These are phyloP conservation scores for Danio rerio DNA, from an alignment of 2,113 vertebrate species.

Conservation along the genomic window GRCz12tu NC_133177.1:2974501-2975000, in stretches of 20 bases:
- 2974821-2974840: too few species aligned
- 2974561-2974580: slow-evolving; percentile 99
- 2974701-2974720: too few species aligned
- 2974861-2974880: neutral
- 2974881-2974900: neutral
- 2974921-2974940: slow-evolving; percentile 14
- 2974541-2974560: slow-evolving; percentile 97
- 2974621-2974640: neutral
- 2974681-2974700: too few species aligned
- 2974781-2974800: too few species aligned
- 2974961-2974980: slow-evolving; percentile 6
- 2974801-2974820: too few species aligned
- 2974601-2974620: slow-evolving; percentile 97
- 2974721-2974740: too few species aligned
- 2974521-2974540: slow-evolving; percentile 94
- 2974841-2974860: neutral
- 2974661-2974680: too few species aligned
- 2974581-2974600: slow-evolving; percentile 97
- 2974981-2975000: slow-evolving; percentile 50
- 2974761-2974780: too few species aligned
- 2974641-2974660: neutral
- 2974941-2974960: slow-evolving; percentile 1
- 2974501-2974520: slow-evolving; percentile 86
- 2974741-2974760: too few species aligned
- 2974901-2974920: neutral